A percentile compares a stretch with the other conserved stretches of the same genome.
Conservation (phyloP, 2,113 vertebrate genomes). For the Mobula birostris region DNA sequence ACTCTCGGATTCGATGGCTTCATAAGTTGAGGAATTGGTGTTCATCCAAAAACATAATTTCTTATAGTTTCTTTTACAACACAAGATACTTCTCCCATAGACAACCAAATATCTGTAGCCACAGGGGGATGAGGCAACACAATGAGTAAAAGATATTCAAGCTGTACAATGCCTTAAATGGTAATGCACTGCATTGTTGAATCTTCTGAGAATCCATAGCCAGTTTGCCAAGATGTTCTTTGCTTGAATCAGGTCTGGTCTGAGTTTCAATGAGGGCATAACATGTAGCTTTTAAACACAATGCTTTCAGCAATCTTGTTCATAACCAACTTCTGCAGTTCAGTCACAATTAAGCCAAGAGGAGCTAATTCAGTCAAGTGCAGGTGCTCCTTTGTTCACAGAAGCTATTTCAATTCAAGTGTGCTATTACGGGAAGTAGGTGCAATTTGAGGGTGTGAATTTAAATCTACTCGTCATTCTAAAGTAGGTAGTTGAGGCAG, state of each 20-base stretch:
- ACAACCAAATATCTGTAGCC: neutral
- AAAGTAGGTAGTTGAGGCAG: neutral
- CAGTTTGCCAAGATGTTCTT: slow-evolving; percentile 11
- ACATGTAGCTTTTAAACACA: neutral
- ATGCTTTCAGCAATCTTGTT: neutral
- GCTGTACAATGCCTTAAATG: neutral
- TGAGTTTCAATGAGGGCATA: neutral
- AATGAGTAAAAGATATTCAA: neutral
- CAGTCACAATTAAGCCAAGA: neutral
- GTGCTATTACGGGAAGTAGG: neutral
- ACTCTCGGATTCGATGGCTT: no score
- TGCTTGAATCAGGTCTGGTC: slow-evolving; percentile 25
- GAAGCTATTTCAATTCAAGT: neutral
- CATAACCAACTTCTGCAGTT: neutral
- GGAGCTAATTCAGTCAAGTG: neutral
- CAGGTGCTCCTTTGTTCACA: neutral
- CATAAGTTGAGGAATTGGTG: neutral
- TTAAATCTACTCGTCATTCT: neutral
- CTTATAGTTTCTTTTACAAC: neutral
- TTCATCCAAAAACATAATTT: neutral
- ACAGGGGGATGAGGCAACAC: slow-evolving; percentile 25
- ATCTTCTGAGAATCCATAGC: neutral
- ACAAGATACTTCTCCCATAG: neutral
- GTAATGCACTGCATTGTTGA: neutral
- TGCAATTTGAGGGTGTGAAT: neutral